phyloP scores from a whole-genome alignment of 1,140 invertebrate species.

The Hyles euphorbiae region DNA sequence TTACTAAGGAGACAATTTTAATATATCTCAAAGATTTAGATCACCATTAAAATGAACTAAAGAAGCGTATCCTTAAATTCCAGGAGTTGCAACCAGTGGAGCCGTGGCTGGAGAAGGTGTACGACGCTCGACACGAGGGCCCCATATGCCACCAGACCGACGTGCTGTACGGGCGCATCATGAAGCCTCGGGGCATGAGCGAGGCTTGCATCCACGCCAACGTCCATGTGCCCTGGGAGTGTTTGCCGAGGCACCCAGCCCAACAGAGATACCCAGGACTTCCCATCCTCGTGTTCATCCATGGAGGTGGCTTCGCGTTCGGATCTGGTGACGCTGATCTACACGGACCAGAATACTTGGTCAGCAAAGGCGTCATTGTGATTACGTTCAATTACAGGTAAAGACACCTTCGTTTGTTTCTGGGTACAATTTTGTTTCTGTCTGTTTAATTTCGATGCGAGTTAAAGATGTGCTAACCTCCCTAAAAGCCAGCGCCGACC shows the following conservation, averaged over 20 bases:
- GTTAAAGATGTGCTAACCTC: too few relatives aligned
- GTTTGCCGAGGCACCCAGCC: constrained; percentile 23
- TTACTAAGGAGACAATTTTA: too few relatives aligned
- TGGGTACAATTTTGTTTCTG: too few relatives aligned
- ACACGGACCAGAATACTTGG: constrained; percentile 79
- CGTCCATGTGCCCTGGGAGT: constrained; percentile 44
- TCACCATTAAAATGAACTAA: too few relatives aligned
- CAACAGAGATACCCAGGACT: constrained; percentile 50
- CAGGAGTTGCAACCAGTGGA: constrained; percentile 77
- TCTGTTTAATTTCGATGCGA: too few relatives aligned
- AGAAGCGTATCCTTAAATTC: constrained; percentile 9
- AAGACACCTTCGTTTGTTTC: background rate
- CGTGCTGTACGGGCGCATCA: constrained; percentile 37
- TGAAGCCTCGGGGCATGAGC: constrained; percentile 32
- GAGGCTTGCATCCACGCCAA: constrained; percentile 58
- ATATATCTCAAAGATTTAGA: too few relatives aligned
- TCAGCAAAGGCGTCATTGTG: constrained; percentile 79
- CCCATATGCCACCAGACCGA: constrained; percentile 71
- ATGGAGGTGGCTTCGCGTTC: constrained; percentile 83
- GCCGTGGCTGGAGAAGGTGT: constrained; percentile 72
- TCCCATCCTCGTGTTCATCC: constrained; percentile 81
- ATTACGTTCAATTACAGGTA: constrained; percentile 82
- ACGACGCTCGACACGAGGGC: constrained; percentile 75
- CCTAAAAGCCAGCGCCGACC: too few relatives aligned
- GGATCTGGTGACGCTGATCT: constrained; percentile 76